Percentiles rank a stretch among this genome's conserved stretches.
These are phyloP conservation scores for Serrognathus titanus DNA, from an alignment of 2,888 invertebrate species.

Conservation along the genomic window DNA sequence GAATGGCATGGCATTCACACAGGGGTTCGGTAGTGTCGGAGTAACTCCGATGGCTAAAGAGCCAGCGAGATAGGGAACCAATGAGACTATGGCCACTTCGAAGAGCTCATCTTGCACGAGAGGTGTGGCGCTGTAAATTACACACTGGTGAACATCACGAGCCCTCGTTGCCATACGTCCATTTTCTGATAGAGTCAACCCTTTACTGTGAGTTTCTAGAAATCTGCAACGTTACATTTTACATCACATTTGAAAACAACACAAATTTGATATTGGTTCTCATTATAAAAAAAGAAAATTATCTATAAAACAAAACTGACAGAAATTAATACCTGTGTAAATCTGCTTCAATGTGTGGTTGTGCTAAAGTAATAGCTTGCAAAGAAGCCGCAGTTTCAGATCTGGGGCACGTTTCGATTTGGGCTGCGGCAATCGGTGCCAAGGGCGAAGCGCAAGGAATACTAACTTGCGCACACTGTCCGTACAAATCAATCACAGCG, in stretches of 20 bases:
- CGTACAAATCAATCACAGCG: conserved; percentile 93
- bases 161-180: conserved; percentile 63
- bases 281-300: background rate
- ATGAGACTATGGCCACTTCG: conserved; percentile 68
- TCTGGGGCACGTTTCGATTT: conserved; percentile 39
- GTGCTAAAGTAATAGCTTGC: conserved; percentile 40
- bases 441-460: conserved; percentile 43
- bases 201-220: conserved; percentile 66
- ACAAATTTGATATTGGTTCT: background rate
- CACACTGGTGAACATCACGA: conserved; percentile 50
- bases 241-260: background rate
- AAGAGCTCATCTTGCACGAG: conserved; percentile 74
- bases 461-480: conserved; percentile 88
- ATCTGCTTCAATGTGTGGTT: conserved; percentile 42
- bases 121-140: conserved; percentile 71
- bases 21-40: conserved; percentile 55
- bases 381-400: conserved; percentile 46
- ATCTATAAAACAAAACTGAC: background rate
- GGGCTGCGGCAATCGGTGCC: conserved; percentile 42
- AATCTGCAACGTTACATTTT: conserved; percentile 43
- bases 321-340: conserved; percentile 34
- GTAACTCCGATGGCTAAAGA: conserved; percentile 78
- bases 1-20: conserved; percentile 62
- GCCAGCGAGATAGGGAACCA: conserved; percentile 66
- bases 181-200: conserved; percentile 65